Evolutionary conservation across 1,140 invertebrate genomes (phyloP).

Genomic region (Laupala kohalensis): DNA sequence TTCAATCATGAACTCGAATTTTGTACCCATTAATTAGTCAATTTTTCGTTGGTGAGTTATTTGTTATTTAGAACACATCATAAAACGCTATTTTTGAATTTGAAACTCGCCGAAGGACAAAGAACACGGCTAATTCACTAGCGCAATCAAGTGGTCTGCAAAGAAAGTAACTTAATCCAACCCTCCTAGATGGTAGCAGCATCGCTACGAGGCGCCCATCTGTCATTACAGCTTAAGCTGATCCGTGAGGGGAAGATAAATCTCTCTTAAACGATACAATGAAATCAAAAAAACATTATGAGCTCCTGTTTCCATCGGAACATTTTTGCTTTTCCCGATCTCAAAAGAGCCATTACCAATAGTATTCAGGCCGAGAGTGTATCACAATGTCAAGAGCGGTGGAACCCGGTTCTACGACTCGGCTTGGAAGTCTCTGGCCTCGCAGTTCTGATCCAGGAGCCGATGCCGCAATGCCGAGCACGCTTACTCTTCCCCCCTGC

Average conservation of each 20-base stretch:
- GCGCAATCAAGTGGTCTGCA: no score
- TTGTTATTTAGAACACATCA: no score
- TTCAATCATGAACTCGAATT: no score
- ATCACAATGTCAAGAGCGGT: no score
- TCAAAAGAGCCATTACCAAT: not conserved
- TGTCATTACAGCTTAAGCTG: not conserved
- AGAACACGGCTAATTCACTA: no score
- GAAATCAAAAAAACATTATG: not conserved
- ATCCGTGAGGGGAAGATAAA: not conserved
- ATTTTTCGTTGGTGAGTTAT: no score
- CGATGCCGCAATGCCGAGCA: not conserved
- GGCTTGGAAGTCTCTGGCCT: not conserved
- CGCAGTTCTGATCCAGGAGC: not conserved
- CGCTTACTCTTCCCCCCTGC: no score
- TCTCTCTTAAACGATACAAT: not conserved
- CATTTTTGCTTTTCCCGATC: not conserved
- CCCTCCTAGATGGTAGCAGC: not conserved
- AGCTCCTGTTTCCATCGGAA: not conserved
- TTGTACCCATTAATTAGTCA: no score
- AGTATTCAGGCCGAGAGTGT: no score
- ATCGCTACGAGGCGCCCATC: not conserved
- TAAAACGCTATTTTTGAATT: no score
- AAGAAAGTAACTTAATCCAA: not conserved
- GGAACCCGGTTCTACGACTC: not conserved
- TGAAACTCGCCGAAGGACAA: no score